phyloP scores from a whole-genome alignment of 2,113 vertebrate genomes.

The Platycercus adscitus region DNA sequence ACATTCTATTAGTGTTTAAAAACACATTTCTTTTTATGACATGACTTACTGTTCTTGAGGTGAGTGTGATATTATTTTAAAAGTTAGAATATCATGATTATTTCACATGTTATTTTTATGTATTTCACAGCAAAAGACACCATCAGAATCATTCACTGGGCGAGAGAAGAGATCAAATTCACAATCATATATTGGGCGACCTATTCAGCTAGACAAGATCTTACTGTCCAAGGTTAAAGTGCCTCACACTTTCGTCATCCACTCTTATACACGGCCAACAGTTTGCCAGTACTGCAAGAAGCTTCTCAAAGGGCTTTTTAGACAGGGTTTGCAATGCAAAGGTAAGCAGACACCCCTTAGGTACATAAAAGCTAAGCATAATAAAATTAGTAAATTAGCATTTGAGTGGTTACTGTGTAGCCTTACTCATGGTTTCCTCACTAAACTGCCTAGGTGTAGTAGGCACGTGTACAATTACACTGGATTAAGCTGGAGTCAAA shows the following conservation, averaged over 20 bases:
- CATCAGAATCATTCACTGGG: conserved; percentile 85
- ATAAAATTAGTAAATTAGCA: background rate
- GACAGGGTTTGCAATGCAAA: conserved; percentile 86
- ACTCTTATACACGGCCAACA: conserved; percentile 95
- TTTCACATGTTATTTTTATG: background rate
- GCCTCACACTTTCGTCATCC: conserved; percentile 96
- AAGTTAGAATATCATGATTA: background rate
- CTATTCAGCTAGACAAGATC: conserved; percentile 95
- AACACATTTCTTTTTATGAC: background rate
- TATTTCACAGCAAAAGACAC: conserved; percentile 84
- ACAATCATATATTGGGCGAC: conserved; percentile 91
- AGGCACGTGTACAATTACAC: background rate
- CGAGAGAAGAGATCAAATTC: conserved; percentile 92
- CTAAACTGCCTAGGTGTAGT: background rate
- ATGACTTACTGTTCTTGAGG: background rate
- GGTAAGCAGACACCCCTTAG: conserved; percentile 63
- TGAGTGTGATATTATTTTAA: background rate
- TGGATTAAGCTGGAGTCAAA: background rate
- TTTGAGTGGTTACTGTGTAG: background rate
- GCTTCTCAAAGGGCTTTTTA: conserved; percentile 86
- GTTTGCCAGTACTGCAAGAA: conserved; percentile 98
- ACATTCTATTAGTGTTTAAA: background rate
- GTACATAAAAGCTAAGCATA: background rate
- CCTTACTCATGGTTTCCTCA: background rate
- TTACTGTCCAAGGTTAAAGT: conserved; percentile 96